phyloP scores from a whole-genome alignment of 2,888 invertebrate species.

The Emmelina monodactyla region DNA sequence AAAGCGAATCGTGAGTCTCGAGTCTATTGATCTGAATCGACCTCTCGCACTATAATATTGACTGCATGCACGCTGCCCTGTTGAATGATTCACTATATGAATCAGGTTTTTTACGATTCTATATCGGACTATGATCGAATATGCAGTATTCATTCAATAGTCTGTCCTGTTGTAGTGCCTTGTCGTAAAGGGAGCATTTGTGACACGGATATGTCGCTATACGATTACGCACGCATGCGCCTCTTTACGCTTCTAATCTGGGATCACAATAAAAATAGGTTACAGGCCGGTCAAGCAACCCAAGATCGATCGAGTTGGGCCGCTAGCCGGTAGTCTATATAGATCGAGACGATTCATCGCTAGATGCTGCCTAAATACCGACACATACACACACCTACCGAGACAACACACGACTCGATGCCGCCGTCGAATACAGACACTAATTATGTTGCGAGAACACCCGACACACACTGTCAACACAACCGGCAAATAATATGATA shows the following conservation, averaged over 20 bases:
- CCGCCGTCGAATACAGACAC: too few species aligned
- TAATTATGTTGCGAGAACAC: not conserved
- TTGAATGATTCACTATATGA: slow-evolving; percentile 17
- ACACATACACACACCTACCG: not conserved
- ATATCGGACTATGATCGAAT: too few species aligned
- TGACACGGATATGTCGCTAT: too few species aligned
- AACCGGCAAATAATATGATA: not conserved
- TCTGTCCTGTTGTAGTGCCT: too few species aligned
- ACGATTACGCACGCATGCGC: slow-evolving; percentile 29
- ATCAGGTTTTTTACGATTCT: too few species aligned
- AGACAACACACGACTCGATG: too few species aligned
- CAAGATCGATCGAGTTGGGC: slow-evolving; percentile 26
- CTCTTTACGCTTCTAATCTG: slow-evolving; percentile 33
- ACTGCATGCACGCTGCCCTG: slow-evolving; percentile 14
- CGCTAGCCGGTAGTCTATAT: slow-evolving; percentile 13
- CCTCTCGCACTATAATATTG: slow-evolving; percentile 19
- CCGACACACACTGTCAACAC: not conserved
- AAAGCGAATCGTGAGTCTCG: slow-evolving; percentile 25
- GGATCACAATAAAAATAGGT: slow-evolving; percentile 45
- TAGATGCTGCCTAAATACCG: slow-evolving; percentile 1
- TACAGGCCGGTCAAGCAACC: slow-evolving; percentile 40
- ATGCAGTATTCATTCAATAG: too few species aligned
- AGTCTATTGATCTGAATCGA: slow-evolving; percentile 33
- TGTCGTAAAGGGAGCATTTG: too few species aligned
- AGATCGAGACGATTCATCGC: slow-evolving; percentile 15